Base-by-base conservation (phyloP, 2,113 vertebrate species). In the Brachypteracias leptosomus region DNA sequence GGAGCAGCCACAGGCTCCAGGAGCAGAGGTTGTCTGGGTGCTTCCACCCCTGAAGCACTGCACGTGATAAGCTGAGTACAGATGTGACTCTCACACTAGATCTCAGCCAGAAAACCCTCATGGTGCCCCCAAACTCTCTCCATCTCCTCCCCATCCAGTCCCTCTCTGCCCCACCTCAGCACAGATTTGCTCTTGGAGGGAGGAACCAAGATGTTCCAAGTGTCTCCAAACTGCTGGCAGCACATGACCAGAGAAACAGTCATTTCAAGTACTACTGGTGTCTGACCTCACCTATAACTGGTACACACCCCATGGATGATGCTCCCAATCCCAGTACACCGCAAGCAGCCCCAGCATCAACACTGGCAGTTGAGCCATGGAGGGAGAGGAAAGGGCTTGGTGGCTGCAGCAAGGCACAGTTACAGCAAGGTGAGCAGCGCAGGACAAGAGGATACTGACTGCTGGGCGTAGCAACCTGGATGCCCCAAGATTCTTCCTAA, bases 301-400 rank as follows among this genome's bases (percentile, higher is more conserved):
- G 19, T 11, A 6, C 26, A 7, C 10, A 10, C 13, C 28, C 31
- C 10, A 15, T 0, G 10, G 57, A 2, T 5, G 28, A 21, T 9
- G 26, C 33, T 49, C 12, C 31, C 35, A 11, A 42, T 42, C 15
- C 51, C 29, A 3, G 3, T 5, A 4, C 2, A 1, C 33, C 4
- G 0, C 2, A 2, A 31, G 57, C 66, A 55, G 75, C 29, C 19
- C 49, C 36, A 7, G 49, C 7, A 15, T 67, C 29, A 24, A 14
- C 5, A 3, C 28, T 2, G 0, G 20, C 49, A 40, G 29, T 68
- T 6, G 1, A 35, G 72, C 67, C 9, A 2, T 1, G 2, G 31
- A 31, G 40, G 63, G n/a, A 58, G 38, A 33, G 26, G 18, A 55
- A 15, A 31, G 24, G 42, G 25, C 3, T 59, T 2, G 29, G 36